Evolutionary conservation across 2,797 vertebrate genomes (phyloP).

Genomic region (Tenualosa ilisha): DNA sequence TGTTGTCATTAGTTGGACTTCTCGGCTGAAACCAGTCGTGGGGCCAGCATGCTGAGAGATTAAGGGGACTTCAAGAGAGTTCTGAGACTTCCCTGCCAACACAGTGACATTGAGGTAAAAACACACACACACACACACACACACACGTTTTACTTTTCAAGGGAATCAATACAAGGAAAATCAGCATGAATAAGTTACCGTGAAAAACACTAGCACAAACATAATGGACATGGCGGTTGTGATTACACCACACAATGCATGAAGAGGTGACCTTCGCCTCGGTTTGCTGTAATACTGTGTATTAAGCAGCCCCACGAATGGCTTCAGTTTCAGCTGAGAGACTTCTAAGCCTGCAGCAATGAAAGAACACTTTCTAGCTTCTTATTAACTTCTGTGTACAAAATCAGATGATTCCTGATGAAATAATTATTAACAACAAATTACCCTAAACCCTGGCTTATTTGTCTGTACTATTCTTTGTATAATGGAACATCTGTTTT

Average conservation of each 20-base stretch:
- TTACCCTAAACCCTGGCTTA: no score
- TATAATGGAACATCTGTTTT: background rate
- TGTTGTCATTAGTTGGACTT: conserved; percentile 23
- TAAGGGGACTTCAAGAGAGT: background rate
- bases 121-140: conserved; percentile 15
- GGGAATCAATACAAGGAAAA: background rate
- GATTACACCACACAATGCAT: conserved; percentile 5
- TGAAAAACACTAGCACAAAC: background rate
- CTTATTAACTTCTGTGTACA: conserved; percentile 53
- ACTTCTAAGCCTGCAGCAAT: conserved; percentile 45
- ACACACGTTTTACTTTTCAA: background rate
- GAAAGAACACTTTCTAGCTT: conserved; percentile 49
- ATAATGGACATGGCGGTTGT: background rate
- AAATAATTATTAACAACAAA: conserved; percentile 40
- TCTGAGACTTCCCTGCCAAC: background rate
- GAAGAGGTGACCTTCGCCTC: conserved; percentile 36
- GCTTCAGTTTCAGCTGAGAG: conserved; percentile 53
- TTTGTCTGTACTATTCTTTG: background rate
- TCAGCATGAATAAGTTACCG: background rate
- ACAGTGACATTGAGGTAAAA: background rate
- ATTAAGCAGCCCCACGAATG: conserved; percentile 52
- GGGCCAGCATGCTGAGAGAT: background rate
- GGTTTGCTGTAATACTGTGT: conserved; percentile 29
- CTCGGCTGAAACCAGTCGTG: conserved; percentile 7
- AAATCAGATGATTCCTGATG: conserved; percentile 47